Base-by-base conservation (phyloP, 2,888 invertebrate species). In the Myathropa florea region DNA sequence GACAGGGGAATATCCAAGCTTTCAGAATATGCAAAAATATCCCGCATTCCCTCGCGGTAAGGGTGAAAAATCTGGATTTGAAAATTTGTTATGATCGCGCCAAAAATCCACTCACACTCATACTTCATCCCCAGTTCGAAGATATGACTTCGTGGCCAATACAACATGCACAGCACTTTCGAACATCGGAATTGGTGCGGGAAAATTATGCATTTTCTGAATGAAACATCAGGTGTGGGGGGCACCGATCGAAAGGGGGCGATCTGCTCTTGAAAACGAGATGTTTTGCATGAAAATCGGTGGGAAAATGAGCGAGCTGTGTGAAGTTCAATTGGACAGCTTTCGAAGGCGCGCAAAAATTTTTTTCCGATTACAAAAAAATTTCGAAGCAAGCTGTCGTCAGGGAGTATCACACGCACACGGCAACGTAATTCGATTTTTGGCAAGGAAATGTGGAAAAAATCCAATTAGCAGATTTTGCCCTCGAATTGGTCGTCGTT, bases 311-410 rank as follows among this genome's bases (percentile, higher is more conserved):
- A 80, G 72, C 88, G 76, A 89, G 89, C 88, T 90, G 89, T 89
- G 61, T 82, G 70, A 76, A 89, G 88, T 79, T 89, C 87, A 88
- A 89, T 89, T 89, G 89, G 88, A 18, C 23, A 77, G 88, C 90
- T 91, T 90, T 92, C 91, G 92, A 92, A 91, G 92, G 92, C 92
- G 92, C 92, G 92, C 55, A 85, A 86, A 64, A 26, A 9, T 75
- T 64, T 67, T 78, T 75, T 65, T 71, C 55, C 33, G 46, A 65
- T 67, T 70, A 65, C 26, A 57, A 72, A 61, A 65, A 33, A 61
- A 68, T 61, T 73, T 83, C 85, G 83, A 79, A 84, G 68, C 72
- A 36, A 83, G 73, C 70, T 85, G 85, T 85, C 77, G 85, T 82
- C 85, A 77, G 73, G 82, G 85, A 70, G 82, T 70, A 78, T 59